Evolutionary conservation across 2,797 vertebrate species (phyloP).

Genomic region (Sebastes steindachneri): DNA sequence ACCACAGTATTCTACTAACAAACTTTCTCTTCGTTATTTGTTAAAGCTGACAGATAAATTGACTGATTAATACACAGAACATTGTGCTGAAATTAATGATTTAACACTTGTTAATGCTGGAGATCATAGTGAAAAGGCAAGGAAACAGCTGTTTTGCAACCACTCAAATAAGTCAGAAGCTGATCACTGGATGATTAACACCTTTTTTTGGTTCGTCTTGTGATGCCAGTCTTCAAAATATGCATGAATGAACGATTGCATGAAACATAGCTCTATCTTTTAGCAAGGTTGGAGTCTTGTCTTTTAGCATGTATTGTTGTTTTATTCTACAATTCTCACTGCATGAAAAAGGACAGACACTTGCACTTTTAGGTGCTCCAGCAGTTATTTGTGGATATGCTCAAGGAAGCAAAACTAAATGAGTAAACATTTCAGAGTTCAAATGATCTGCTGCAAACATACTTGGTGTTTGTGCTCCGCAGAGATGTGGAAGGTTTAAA

Average conservation of each 20-base stretch:
- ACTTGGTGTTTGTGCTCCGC: neutral
- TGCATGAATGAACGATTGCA: neutral
- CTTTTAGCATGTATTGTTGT: neutral
- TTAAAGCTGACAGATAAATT: conserved; percentile 3
- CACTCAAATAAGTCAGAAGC: neutral
- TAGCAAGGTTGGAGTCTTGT: neutral
- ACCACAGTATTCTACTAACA: neutral
- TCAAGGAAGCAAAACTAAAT: neutral
- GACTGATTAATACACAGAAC: neutral
- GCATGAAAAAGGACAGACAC: neutral
- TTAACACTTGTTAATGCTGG: conserved; percentile 4
- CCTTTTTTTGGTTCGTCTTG: neutral
- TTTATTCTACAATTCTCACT: neutral
- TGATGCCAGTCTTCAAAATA: neutral
- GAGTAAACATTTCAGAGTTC: neutral
- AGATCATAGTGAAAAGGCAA: neutral
- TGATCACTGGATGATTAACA: neutral
- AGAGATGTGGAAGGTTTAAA: neutral
- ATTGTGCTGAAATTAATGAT: neutral
- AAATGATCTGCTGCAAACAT: neutral
- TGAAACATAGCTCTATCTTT: neutral
- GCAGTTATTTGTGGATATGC: neutral
- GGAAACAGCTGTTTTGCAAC: neutral
- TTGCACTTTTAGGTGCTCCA: neutral
- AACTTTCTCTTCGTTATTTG: neutral